A percentile compares a stretch with the other conserved stretches of the same genome.
Evolutionary conservation across 2,797 vertebrate genomes (phyloP).

Genomic region (Salmo trutta): DNA sequence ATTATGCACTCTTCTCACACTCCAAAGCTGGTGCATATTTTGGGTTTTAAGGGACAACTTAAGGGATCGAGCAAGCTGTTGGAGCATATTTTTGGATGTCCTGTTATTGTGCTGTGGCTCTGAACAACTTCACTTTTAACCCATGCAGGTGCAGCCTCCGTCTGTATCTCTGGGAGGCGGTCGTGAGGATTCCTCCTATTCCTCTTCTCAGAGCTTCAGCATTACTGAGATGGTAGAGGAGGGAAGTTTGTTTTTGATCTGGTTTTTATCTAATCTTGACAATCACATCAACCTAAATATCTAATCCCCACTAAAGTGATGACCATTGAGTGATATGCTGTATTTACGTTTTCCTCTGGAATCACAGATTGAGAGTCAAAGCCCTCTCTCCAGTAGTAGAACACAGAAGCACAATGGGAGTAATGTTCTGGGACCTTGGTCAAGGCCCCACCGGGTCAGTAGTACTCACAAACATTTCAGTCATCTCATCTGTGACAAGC

Average conservation of each 20-base stretch:
- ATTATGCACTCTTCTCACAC: background rate
- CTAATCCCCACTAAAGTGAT: background rate
- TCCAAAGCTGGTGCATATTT: conserved; percentile 14
- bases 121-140: background rate
- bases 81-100: background rate
- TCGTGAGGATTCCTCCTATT: conserved; percentile 28
- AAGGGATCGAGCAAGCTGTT: background rate
- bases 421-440: conserved; percentile 42
- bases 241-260: conserved; percentile 64
- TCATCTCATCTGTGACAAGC: conserved; percentile 31
- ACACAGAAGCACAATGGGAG: conserved; percentile 34
- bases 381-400: conserved; percentile 21
- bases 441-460: conserved; percentile 58
- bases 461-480: conserved; percentile 43
- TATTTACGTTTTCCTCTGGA: conserved; percentile 22
- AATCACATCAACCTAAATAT: background rate
- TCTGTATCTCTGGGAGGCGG: background rate
- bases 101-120: background rate
- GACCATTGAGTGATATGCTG: conserved; percentile 11
- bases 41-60: background rate
- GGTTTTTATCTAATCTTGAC: background rate
- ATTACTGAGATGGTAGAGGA: conserved; percentile 76
- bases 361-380: conserved; percentile 67
- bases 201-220: conserved; percentile 65
- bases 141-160: conserved; percentile 41